phyloP scores from a whole-genome alignment of 2,888 invertebrate species.

The Drosophila anceps region DNA sequence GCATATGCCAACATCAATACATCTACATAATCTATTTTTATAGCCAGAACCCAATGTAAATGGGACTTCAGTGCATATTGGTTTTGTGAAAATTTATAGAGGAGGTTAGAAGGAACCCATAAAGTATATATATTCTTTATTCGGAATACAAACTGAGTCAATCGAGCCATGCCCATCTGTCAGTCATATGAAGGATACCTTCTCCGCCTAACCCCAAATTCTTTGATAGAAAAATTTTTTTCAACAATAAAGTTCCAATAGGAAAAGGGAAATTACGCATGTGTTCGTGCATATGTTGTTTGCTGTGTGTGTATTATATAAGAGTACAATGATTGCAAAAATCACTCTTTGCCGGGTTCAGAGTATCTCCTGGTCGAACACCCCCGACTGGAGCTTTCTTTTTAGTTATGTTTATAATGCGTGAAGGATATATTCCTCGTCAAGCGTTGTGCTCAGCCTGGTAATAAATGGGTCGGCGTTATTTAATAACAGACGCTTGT shows the following conservation, averaged over 20 bases:
- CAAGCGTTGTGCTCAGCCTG: not conserved
- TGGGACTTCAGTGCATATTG: not conserved
- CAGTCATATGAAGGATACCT: too few relatives aligned
- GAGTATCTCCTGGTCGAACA: not conserved
- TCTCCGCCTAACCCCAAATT: too few relatives aligned
- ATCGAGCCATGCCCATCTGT: too few relatives aligned
- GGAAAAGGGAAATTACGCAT: too few relatives aligned
- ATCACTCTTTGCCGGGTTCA: too few relatives aligned
- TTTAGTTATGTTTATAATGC: not conserved
- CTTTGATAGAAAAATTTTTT: too few relatives aligned
- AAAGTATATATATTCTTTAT: too few relatives aligned
- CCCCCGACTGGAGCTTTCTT: not conserved
- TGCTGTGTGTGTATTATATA: too few relatives aligned
- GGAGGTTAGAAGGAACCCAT: not conserved
- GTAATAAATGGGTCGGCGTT: conserved; percentile 63
- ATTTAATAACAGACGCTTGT: conserved; percentile 67
- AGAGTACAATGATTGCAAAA: too few relatives aligned
- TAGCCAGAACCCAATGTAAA: not conserved
- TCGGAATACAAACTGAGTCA: too few relatives aligned
- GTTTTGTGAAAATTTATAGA: not conserved
- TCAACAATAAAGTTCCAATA: too few relatives aligned
- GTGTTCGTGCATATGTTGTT: too few relatives aligned
- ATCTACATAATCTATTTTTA: not conserved
- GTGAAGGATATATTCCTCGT: not conserved
- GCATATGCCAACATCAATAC: not conserved